These are phyloP conservation scores for Sebastes diploproa DNA, from an alignment of 2,797 vertebrate species.

Conservation along the genomic window DNA sequence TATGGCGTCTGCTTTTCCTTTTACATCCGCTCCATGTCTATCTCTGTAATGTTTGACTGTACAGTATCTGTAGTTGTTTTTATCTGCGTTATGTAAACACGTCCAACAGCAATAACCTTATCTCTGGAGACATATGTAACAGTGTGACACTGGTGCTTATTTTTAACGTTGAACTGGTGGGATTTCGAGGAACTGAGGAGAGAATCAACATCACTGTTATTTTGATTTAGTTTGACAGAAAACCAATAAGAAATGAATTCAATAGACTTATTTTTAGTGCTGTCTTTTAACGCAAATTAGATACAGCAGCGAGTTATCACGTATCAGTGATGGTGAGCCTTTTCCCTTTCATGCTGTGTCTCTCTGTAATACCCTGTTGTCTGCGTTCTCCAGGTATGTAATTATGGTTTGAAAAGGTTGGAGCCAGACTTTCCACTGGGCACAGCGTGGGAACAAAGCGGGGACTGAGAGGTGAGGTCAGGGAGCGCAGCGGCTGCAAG, in stretches of 20 bases:
- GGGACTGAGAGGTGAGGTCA: constrained; percentile 56
- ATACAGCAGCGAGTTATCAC: constrained; percentile 21
- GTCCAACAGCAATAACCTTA: not conserved
- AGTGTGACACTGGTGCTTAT: not conserved
- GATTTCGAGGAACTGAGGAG: not conserved
- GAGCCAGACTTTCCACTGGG: constrained; percentile 77
- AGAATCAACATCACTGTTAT: not conserved
- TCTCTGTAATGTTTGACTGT: not conserved
- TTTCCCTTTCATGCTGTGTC: constrained; percentile 44
- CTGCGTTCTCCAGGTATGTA: constrained; percentile 78
- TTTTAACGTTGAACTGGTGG: not conserved
- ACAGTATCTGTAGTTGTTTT: not conserved
- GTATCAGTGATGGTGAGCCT: constrained; percentile 20
- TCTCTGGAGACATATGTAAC: not conserved
- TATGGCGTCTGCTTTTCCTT: not conserved
- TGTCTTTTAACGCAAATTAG: constrained; percentile 12
- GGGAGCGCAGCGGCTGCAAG: constrained; percentile 32
- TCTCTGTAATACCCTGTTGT: constrained; percentile 63
- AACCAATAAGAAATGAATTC: not conserved
- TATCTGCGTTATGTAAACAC: constrained; percentile 5
- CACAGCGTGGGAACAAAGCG: constrained; percentile 75
- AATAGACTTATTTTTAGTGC: constrained; percentile 9
- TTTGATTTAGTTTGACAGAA: constrained; percentile 4
- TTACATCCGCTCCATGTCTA: not conserved
- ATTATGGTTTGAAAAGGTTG: constrained; percentile 79